Conservation (phyloP, 2,888 invertebrate genomes). For the Adineta ricciae region DNA sequence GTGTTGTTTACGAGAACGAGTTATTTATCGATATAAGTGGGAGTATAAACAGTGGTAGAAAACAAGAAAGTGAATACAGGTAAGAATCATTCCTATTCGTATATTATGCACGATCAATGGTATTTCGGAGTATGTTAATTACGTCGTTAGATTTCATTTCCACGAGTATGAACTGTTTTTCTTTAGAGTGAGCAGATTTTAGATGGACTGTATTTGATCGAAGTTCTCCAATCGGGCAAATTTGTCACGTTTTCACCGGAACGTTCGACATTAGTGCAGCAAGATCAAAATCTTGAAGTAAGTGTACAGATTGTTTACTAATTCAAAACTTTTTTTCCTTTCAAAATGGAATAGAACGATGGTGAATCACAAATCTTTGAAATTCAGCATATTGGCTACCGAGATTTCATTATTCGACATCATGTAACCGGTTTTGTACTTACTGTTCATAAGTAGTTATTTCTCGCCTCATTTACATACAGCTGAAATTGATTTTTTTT, state of each 20-base stretch:
- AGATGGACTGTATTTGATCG: background rate
- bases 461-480: background rate
- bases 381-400: conserved; percentile 9
- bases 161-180: background rate
- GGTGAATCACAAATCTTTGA: background rate
- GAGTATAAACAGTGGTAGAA: background rate
- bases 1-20: background rate
- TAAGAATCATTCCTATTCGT: background rate
- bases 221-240: background rate
- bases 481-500: background rate
- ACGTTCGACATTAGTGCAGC: conserved; percentile 13
- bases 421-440: background rate
- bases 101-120: background rate
- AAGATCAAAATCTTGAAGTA: background rate
- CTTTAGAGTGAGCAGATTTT: background rate
- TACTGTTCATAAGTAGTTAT: background rate
- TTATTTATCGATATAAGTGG: background rate
- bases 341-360: background rate
- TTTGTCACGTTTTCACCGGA: conserved; percentile 1
- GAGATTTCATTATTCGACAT: background rate
- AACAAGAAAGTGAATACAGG: background rate
- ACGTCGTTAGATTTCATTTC: background rate
- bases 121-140: background rate
- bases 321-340: background rate
- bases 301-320: background rate